Conservation (phyloP, 2,888 invertebrate genomes). For the Tillus elongatus region DNA sequence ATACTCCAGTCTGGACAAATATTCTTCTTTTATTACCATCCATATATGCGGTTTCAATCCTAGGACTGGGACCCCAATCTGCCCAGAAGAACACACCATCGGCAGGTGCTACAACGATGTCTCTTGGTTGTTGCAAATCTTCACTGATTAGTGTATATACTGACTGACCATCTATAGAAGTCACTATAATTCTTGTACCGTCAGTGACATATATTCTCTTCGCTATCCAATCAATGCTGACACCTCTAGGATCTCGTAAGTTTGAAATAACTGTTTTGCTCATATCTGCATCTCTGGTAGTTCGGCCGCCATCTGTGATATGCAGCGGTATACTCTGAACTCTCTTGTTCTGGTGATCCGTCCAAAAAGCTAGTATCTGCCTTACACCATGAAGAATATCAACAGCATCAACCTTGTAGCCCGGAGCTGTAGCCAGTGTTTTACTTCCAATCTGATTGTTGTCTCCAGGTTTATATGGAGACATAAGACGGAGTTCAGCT, state of each 20-base stretch:
- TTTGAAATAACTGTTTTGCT: conserved; percentile 40
- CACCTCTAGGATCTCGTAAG: conserved; percentile 58
- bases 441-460: conserved; percentile 36
- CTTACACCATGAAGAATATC: conserved; percentile 42
- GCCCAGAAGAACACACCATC: conserved; percentile 68
- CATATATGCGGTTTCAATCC: conserved; percentile 56
- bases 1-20: conserved; percentile 51
- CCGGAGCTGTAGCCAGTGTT: conserved; percentile 36
- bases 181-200: conserved; percentile 41
- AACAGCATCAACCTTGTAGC: conserved; percentile 47
- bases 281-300: conserved; percentile 25
- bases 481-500: conserved; percentile 52
- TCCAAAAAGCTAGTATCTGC: conserved; percentile 40
- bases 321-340: conserved; percentile 39
- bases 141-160: conserved; percentile 47
- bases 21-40: conserved; percentile 48
- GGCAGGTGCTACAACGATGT: conserved; percentile 59
- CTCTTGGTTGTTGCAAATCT: conserved; percentile 53
- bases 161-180: conserved; percentile 50
- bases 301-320: conserved; percentile 24
- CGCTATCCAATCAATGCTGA: conserved; percentile 65
- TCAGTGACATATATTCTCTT: conserved; percentile 63
- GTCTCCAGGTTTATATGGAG: conserved; percentile 51
- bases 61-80: conserved; percentile 55
- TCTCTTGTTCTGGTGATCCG: conserved; percentile 40